These are phyloP conservation scores for Ptychadena robeensis DNA, from an alignment of 2,797 vertebrate species.

Conservation along the genomic window DNA sequence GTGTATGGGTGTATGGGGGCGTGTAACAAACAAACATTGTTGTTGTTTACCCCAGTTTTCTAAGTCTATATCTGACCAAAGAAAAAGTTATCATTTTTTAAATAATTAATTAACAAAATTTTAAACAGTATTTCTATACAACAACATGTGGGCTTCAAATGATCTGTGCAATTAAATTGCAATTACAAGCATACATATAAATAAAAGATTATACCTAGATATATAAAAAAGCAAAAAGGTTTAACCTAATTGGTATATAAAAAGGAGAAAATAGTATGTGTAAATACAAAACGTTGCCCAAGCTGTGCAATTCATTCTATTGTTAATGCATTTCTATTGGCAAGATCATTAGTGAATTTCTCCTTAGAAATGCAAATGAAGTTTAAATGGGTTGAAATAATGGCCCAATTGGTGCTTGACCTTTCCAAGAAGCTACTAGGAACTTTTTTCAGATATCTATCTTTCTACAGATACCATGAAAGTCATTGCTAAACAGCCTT, in stretches of 20 bases:
- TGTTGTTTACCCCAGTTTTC: too few species aligned
- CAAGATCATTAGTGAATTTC: conserved; percentile 54
- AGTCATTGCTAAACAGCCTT: conserved; percentile 63
- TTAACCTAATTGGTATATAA: conserved; percentile 4
- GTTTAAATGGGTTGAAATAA: conserved; percentile 62
- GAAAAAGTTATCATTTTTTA: not conserved
- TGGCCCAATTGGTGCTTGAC: conserved; percentile 64
- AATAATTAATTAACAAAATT: not conserved
- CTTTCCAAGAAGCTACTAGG: conserved; percentile 68
- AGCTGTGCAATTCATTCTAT: conserved; percentile 42
- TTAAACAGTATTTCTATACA: not conserved
- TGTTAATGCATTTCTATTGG: conserved; percentile 41
- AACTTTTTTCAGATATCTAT: conserved; percentile 63
- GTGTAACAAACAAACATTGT: too few species aligned
- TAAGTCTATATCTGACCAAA: not conserved
- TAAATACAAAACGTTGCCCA: conserved; percentile 38
- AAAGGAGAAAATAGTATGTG: conserved; percentile 20
- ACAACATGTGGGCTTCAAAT: not conserved
- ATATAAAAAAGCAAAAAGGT: not conserved
- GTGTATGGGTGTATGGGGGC: too few species aligned
- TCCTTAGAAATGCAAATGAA: conserved; percentile 58
- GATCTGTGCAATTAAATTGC: not conserved
- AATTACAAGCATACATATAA: not conserved
- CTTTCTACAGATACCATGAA: conserved; percentile 61
- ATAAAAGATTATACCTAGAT: not conserved